Percentiles rank a stretch among this genome's conserved stretches.
Conservation (phyloP, 2,888 invertebrate genomes). For the Microdon myrmicae region DNA sequence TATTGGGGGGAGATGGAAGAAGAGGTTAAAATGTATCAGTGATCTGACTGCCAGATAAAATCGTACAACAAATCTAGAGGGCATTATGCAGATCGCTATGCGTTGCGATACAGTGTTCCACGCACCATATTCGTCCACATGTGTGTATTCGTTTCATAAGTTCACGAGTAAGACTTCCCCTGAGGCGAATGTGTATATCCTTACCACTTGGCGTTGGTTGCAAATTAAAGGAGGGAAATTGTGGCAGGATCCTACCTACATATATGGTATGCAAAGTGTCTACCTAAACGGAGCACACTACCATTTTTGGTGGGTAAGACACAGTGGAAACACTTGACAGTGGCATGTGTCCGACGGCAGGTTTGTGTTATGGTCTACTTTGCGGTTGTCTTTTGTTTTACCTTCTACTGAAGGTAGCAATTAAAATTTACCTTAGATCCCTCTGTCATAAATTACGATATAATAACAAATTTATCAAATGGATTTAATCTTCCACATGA, state of each 20-base stretch:
- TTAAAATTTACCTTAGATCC: constrained; percentile 50
- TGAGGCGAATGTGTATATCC: constrained; percentile 33
- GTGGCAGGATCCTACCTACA: constrained; percentile 31
- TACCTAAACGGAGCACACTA: constrained; percentile 35
- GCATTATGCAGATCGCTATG: constrained; percentile 49
- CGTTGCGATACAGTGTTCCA: constrained; percentile 24
- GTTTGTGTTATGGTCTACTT: constrained; percentile 10
- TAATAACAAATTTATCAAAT: constrained; percentile 45
- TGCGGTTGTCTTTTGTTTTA: constrained; percentile 4
- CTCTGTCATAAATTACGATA: constrained; percentile 44
- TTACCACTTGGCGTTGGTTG: constrained; percentile 32
- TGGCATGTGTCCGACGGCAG: constrained; percentile 46
- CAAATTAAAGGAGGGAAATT: constrained; percentile 43
- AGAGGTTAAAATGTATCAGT: constrained; percentile 37
- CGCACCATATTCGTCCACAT: constrained; percentile 51
- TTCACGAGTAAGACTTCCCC: constrained; percentile 39
- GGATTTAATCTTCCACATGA: constrained; percentile 32
- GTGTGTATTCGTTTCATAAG: constrained; percentile 45
- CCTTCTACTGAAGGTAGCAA: constrained; percentile 41
- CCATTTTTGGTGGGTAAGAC: constrained; percentile 41
- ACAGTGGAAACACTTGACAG: constrained; percentile 52
- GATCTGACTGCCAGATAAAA: constrained; percentile 49
- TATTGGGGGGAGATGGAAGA: too few species aligned
- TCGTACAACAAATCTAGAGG: constrained; percentile 39
- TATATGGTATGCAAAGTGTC: constrained; percentile 48